Evolutionary conservation across 2,888 invertebrate genomes (phyloP).

Genomic region (Thelaira solivaga): DNA sequence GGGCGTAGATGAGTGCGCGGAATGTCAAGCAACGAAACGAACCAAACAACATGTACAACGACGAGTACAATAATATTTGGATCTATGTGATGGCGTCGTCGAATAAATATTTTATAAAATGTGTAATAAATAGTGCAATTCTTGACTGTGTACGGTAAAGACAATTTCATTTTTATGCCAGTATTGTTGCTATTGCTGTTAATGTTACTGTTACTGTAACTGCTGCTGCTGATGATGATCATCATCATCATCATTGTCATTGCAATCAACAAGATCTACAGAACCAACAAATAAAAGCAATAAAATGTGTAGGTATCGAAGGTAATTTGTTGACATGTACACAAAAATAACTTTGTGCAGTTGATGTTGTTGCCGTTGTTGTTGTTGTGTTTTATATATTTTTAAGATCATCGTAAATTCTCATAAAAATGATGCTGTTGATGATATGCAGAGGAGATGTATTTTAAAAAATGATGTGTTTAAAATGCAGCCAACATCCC

Average conservation of each 20-base stretch:
- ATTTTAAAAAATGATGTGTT: background rate
- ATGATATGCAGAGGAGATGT: slow-evolving; percentile 20
- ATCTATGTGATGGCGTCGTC: slow-evolving; percentile 61
- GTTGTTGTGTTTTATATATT: slow-evolving; percentile 23
- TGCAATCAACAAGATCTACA: slow-evolving; percentile 41
- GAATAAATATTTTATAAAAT: slow-evolving; percentile 62
- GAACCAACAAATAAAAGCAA: slow-evolving; percentile 46
- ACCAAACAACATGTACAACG: background rate
- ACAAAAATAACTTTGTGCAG: slow-evolving; percentile 56
- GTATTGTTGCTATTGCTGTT: slow-evolving; percentile 6
- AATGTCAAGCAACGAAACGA: slow-evolving; percentile 48
- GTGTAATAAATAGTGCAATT: slow-evolving; percentile 62
- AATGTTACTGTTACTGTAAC: background rate
- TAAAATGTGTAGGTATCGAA: slow-evolving; percentile 63
- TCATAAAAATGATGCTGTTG: slow-evolving; percentile 33
- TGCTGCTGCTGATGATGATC: background rate
- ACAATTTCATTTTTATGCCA: slow-evolving; percentile 33
- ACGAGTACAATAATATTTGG: slow-evolving; percentile 52
- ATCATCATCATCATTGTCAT: slow-evolving; percentile 21
- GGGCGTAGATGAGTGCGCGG: slow-evolving; percentile 62
- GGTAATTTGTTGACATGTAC: slow-evolving; percentile 62
- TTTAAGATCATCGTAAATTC: slow-evolving; percentile 48
- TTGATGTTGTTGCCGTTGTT: slow-evolving; percentile 17
- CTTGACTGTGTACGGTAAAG: slow-evolving; percentile 27
- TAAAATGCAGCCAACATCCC: too few species aligned